Evolutionary conservation across 2,797 vertebrate genomes (phyloP).

Genomic region (Poecile montanus): DNA sequence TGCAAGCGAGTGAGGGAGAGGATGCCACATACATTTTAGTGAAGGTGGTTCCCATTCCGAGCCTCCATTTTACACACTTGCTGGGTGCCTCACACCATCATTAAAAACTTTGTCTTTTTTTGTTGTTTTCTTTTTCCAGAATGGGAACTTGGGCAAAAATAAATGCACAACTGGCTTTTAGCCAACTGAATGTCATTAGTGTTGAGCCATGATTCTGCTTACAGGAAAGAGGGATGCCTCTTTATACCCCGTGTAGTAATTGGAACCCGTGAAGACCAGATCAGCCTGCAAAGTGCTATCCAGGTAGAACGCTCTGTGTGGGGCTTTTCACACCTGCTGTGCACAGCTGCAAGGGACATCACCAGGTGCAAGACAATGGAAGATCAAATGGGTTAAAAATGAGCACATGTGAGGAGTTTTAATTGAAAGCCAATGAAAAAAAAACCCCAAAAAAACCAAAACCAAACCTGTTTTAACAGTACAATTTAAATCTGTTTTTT

Average conservation of each 20-base stretch:
- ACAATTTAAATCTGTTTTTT: not conserved
- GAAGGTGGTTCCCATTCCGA: constrained; percentile 12
- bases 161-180: constrained; percentile 16
- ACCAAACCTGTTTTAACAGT: not conserved
- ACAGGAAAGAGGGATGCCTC: not conserved
- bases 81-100: not conserved
- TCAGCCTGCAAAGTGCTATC: not conserved
- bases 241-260: not conserved
- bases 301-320: not conserved
- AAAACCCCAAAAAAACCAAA: not conserved
- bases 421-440: not conserved
- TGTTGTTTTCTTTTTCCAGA: not conserved
- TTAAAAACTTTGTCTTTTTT: not conserved
- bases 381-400: not conserved
- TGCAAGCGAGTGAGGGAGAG: not conserved
- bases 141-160: constrained; percentile 3
- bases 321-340: not conserved
- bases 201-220: not conserved
- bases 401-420: not conserved
- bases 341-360: constrained; percentile 16
- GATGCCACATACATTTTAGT: not conserved
- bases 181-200: not conserved
- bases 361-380: constrained; percentile 29
- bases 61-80: not conserved
- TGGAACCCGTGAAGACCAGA: not conserved